Evolutionary conservation across 2,797 vertebrate genomes (phyloP).

Genomic region (Apogon hyalosoma): DNA sequence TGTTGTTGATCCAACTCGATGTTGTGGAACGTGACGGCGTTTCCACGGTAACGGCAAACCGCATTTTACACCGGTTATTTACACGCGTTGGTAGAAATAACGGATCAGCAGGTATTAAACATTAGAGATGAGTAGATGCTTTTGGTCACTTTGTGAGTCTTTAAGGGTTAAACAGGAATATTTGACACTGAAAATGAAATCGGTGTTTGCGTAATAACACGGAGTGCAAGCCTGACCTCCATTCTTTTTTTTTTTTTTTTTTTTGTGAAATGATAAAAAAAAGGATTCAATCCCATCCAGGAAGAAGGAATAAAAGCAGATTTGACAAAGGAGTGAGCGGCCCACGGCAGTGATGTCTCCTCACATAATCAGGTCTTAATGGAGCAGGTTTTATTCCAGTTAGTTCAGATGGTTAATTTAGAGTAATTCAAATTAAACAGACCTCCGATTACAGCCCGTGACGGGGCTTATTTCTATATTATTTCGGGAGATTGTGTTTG

Average conservation of each 20-base stretch:
- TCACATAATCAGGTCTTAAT: slow-evolving; percentile 46
- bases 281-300: slow-evolving; percentile 32
- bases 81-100: too few species aligned
- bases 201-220: slow-evolving; percentile 36
- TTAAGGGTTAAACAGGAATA: slow-evolving; percentile 7
- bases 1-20: too few species aligned
- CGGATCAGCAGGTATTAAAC: too few species aligned
- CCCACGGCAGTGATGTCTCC: slow-evolving; percentile 6
- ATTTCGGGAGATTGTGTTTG: slow-evolving; percentile 44
- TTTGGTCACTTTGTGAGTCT: too few species aligned
- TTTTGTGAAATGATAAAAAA: too few species aligned
- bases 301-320: slow-evolving; percentile 21
- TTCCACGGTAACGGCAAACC: too few species aligned
- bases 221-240: too few species aligned
- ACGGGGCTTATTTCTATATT: slow-evolving; percentile 42
- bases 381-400: slow-evolving; percentile 45
- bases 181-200: slow-evolving; percentile 28
- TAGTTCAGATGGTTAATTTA: slow-evolving; percentile 32
- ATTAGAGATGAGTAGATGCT: too few species aligned
- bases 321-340: slow-evolving; percentile 8
- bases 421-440: slow-evolving; percentile 67
- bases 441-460: slow-evolving; percentile 32
- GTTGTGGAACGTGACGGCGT: too few species aligned
- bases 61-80: too few species aligned
- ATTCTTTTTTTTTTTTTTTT: too few species aligned